Evolutionary conservation across 2,113 vertebrate species (phyloP).

Genomic region (Dissostichus mawsoni): DNA sequence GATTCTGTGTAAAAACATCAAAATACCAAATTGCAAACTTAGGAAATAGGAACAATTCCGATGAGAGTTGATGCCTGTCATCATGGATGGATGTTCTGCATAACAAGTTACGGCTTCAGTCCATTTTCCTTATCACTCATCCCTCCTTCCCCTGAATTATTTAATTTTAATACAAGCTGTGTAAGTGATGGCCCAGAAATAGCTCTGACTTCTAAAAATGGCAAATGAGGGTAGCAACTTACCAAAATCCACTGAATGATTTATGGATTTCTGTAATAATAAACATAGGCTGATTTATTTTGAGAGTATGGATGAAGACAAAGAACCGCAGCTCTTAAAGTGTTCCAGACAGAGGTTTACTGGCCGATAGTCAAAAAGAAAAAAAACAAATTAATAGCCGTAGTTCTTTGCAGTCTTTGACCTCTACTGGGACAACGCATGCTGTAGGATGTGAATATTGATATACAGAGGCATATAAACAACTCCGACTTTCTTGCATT

Average conservation of each 20-base stretch:
- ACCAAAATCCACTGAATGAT: slow-evolving; percentile 74
- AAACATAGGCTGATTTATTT: slow-evolving; percentile 54
- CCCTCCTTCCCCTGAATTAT: slow-evolving; percentile 68
- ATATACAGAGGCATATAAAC: not conserved
- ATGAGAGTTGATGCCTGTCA: slow-evolving; percentile 1
- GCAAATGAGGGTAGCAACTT: slow-evolving; percentile 64
- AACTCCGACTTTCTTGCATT: not conserved
- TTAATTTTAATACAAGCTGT: slow-evolving; percentile 65
- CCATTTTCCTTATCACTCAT: slow-evolving; percentile 43
- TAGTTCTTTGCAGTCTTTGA: not conserved
- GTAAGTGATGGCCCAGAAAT: slow-evolving; percentile 70
- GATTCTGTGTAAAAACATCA: not conserved
- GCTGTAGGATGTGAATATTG: not conserved
- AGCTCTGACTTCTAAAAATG: slow-evolving; percentile 77
- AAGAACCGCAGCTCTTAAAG: slow-evolving; percentile 31
- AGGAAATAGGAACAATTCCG: not conserved
- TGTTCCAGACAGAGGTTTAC: slow-evolving; percentile 39
- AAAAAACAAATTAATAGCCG: not conserved
- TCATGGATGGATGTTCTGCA: slow-evolving; percentile 16
- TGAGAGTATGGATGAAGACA: slow-evolving; percentile 45
- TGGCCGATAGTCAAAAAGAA: not conserved
- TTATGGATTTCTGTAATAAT: slow-evolving; percentile 65
- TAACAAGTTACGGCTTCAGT: slow-evolving; percentile 28
- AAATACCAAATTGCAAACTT: not conserved
- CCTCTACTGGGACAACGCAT: not conserved